Conservation (phyloP, 2,113 vertebrate species). For the Aegithalos caudatus region DNA sequence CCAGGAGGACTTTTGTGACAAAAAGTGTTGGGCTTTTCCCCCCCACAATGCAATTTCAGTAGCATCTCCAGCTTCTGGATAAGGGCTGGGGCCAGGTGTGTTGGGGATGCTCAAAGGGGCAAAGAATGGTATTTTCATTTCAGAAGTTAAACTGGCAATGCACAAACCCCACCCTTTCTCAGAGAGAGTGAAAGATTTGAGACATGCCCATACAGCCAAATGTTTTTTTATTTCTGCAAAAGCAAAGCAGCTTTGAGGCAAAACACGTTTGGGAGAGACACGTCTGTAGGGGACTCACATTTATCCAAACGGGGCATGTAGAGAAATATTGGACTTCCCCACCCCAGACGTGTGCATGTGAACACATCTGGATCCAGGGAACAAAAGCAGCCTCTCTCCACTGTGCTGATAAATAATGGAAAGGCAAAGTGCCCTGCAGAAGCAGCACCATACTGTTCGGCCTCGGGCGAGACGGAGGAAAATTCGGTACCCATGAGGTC, state of each 20-base stretch:
- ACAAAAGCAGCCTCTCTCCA: background rate
- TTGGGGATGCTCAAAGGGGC: background rate
- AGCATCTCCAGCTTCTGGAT: background rate
- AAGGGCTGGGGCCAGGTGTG: too few species aligned
- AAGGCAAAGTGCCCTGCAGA: conserved; percentile 35
- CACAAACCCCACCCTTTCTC: background rate
- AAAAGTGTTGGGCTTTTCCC: background rate
- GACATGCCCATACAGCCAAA: rapidly evolving
- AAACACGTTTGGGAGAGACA: rapidly evolving
- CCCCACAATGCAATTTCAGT: background rate
- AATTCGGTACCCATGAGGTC: conserved; percentile 24
- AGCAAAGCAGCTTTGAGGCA: background rate
- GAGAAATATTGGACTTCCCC: background rate
- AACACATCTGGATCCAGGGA: background rate
- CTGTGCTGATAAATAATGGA: conserved; percentile 51
- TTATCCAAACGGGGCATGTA: rapidly evolving
- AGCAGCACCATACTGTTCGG: conserved; percentile 28
- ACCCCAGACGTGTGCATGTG: background rate
- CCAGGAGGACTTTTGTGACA: background rate
- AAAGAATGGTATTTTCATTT: background rate
- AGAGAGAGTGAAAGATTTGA: background rate
- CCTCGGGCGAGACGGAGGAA: conserved; percentile 30
- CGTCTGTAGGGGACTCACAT: rapidly evolving
- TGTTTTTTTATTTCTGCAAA: background rate
- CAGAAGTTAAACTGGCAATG: background rate